Percentiles rank a stretch among this genome's conserved stretches.
These are phyloP conservation scores for Odocoileus virginianus DNA, from an alignment of 2,113 vertebrate species.

Conservation along the genomic window DNA sequence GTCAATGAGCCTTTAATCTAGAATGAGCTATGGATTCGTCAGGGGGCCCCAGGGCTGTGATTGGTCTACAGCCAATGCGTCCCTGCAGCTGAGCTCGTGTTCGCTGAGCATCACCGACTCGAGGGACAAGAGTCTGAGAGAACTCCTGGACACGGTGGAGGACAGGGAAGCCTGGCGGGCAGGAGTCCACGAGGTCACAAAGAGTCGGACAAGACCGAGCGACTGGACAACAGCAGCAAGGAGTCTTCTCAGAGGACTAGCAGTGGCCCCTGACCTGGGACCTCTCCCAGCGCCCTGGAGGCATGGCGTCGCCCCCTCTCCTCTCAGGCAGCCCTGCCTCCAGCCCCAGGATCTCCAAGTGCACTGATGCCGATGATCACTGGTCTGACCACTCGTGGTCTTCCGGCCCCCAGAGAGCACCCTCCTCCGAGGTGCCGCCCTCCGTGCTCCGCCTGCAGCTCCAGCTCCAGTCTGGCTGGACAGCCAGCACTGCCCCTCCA, in stretches of 20 bases:
- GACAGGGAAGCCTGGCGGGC: not conserved
- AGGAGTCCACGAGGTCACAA: not conserved
- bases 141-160: not conserved
- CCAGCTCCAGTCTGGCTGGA: not conserved
- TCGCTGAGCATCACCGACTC: not conserved
- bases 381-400: accelerated
- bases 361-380: accelerated
- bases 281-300: too few relatives aligned
- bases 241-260: not conserved
- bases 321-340: not conserved
- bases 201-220: not conserved
- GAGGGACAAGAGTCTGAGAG: not conserved
- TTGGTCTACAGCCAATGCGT: not conserved
- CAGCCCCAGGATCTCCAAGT: not conserved
- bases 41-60: not conserved
- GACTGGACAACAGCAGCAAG: not conserved
- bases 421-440: accelerated
- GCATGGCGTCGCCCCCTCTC: accelerated
- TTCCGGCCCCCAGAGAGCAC: not conserved
- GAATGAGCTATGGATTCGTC: not conserved
- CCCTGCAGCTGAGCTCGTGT: not conserved
- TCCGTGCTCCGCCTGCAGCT: not conserved
- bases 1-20: not conserved
- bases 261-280: not conserved
- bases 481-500: not conserved